phyloP scores from a whole-genome alignment of 2,113 vertebrate genomes.

The Equus quagga region DNA sequence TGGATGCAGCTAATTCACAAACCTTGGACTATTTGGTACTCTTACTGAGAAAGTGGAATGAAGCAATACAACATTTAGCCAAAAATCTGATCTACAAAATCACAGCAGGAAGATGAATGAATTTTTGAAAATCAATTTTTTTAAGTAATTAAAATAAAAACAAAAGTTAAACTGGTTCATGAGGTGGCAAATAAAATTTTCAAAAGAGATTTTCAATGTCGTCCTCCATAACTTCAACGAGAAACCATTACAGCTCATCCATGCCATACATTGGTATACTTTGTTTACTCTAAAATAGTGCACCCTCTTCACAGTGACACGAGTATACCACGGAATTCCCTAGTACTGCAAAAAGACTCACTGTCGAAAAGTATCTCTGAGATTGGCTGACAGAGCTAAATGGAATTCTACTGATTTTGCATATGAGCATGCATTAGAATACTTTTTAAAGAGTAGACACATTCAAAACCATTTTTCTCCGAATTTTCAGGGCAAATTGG shows the following conservation, averaged over 20 bases:
- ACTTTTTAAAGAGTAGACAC: background rate
- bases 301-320: background rate
- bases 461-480: background rate
- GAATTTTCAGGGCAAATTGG: background rate
- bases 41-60: background rate
- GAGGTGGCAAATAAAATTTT: background rate
- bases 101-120: background rate
- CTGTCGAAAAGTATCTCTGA: background rate
- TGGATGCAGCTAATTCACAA: background rate
- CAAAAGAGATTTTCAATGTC: background rate
- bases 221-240: background rate
- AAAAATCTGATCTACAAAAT: background rate
- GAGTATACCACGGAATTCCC: background rate
- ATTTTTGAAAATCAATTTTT: background rate
- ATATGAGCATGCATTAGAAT: background rate
- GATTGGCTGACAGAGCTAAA: background rate
- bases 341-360: background rate
- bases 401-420: background rate
- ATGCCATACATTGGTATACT: background rate
- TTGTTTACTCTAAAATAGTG: background rate
- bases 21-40: background rate
- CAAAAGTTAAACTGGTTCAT: background rate
- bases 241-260: background rate
- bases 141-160: background rate
- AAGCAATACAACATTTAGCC: background rate